Evolutionary conservation across 1,140 invertebrate genomes (phyloP).

Genomic region (Dolichoris vasculosae): DNA sequence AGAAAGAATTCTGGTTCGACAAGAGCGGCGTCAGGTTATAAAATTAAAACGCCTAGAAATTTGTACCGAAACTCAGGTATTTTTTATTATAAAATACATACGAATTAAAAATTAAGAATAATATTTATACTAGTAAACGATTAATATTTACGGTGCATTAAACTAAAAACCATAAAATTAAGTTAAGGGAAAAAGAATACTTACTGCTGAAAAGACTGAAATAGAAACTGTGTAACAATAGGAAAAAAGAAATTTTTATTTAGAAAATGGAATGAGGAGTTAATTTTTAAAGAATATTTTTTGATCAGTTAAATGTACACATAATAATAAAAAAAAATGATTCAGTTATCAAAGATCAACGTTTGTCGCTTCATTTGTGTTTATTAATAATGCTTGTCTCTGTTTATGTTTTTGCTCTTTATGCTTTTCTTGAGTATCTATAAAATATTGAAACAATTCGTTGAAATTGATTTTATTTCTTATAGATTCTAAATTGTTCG

Average conservation of each 20-base stretch:
- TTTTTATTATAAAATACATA: too few relatives aligned
- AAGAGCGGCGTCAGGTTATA: too few relatives aligned
- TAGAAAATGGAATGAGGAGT: constrained; percentile 16
- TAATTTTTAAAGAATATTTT: constrained; percentile 4
- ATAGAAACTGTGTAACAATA: constrained; percentile 21
- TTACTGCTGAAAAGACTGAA: constrained; percentile 35
- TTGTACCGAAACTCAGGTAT: too few relatives aligned
- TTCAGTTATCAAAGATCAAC: constrained; percentile 37
- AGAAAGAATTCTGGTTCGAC: too few relatives aligned
- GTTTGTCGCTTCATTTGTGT: constrained; percentile 12
- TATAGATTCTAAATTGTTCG: constrained; percentile 54
- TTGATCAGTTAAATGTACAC: constrained; percentile 17
- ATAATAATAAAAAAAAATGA: constrained; percentile 40
- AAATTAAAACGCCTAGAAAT: too few relatives aligned
- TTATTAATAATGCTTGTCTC: constrained; percentile 61
- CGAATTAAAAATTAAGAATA: background rate
- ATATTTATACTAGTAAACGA: background rate
- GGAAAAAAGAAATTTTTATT: constrained; percentile 27
- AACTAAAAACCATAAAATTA: background rate
- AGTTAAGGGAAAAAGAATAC: background rate
- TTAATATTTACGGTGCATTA: background rate
- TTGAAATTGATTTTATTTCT: constrained; percentile 77
- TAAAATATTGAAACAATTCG: constrained; percentile 79
- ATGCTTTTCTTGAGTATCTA: constrained; percentile 79
- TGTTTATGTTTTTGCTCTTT: constrained; percentile 76